phyloP scores from a whole-genome alignment of 2,113 vertebrate species.

The Nothoprocta pentlandii region DNA sequence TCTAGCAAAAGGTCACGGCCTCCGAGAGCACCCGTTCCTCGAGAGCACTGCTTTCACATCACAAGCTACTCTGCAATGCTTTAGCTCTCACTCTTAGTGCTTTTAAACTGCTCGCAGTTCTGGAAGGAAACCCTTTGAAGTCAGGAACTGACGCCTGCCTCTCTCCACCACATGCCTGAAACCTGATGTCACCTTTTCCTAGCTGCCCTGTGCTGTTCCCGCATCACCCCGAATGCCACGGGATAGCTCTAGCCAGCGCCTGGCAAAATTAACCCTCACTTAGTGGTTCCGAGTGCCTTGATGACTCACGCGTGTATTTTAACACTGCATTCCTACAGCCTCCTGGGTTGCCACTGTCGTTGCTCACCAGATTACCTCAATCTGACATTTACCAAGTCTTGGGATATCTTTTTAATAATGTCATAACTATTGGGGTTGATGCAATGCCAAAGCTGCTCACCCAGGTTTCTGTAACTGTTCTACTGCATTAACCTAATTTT shows the following conservation, averaged over 20 bases:
- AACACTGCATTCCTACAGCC: neutral
- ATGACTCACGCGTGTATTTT: neutral
- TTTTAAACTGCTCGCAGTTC: neutral
- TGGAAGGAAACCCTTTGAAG: constrained; percentile 26
- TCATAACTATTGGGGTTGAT: neutral
- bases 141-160: neutral
- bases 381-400: neutral
- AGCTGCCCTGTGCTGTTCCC: neutral
- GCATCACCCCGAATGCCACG: neutral
- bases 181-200: neutral
- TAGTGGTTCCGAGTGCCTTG: neutral
- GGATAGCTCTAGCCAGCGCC: neutral
- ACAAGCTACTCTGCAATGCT: neutral
- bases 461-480: neutral
- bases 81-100: neutral
- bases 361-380: neutral
- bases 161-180: neutral
- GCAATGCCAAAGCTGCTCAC: neutral
- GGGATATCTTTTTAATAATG: neutral
- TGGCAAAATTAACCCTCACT: neutral
- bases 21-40: neutral
- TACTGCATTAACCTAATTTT: neutral
- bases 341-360: neutral
- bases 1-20: constrained; percentile 1
- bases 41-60: neutral